Base-by-base conservation (phyloP, 2,113 vertebrate species). In the Neogale vison region DNA sequence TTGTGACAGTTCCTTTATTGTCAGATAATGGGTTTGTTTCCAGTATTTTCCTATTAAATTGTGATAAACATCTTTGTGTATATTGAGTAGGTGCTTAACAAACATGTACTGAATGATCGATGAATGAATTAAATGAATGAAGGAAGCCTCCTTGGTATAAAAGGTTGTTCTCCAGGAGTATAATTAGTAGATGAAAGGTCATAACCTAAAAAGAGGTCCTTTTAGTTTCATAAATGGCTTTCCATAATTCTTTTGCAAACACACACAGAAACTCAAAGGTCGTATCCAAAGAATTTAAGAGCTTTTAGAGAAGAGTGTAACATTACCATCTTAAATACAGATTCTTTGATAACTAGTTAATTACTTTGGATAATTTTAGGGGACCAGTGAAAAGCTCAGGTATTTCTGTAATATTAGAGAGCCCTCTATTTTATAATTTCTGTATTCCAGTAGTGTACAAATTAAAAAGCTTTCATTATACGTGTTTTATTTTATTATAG, bases 321-420 rank as follows among this genome's bases (percentile, higher is more conserved):
- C 18, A 67, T 47, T 81, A 63, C 45, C 71, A 21, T 72, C n/a
- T 90, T 42, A 86, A 55, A 96, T 86, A 63, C 31, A 86, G 52
- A 17, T 63, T 80, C 21, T 86, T 86, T 61, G 31, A 29, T 93
- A 89, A 96, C 69, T 93, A 55, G 63, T 26, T 92, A 93, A 74
- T 76, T 84, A 77, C 23, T 72, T 93, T 52, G 29, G 23, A 45
- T 93, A 82, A 88, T 72, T 93, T 85, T 90, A 80, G 31, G 67
- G 81, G 14, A 26, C 39, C 20, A 77, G 24, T 83, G 26, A 80
- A 86, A 94, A 45, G 36, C 29, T 47, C 17, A 86, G 8, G 7
- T 80, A 77, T 55, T 86, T 86, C 57, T 88, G 24, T 93, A 59
- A 76, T 69, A 61, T 77, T 65, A 55, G 55, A 86, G 80, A 45